Evolutionary conservation across 2,113 vertebrate species (phyloP), one percentile per base, ranked within the genome.

Genomic region (Chionis minor): DNA sequence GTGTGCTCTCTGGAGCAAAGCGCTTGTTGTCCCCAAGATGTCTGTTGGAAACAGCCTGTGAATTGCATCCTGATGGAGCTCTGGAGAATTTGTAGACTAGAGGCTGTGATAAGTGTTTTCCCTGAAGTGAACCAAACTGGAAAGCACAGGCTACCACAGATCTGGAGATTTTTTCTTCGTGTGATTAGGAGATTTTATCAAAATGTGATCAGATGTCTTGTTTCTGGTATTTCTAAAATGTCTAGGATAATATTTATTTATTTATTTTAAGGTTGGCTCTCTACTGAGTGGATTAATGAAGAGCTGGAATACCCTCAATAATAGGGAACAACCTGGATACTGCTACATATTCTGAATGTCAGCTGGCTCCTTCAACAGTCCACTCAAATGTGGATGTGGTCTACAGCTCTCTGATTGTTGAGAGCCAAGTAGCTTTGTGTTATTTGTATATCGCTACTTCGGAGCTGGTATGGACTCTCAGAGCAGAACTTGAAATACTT

Each of bases 401-500:
- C 38, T 78, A 8, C 38, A 42, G 67, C 18, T 51, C 42, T 13
- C n/a, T 74, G 56, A 33, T 4, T 67, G 74, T 19, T 1, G 8
- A 73, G 33, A 69, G 62, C 58, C 33, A 30, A 86, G n/a, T 59
- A 67, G 58, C 47, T 92, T 30, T 80, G 16, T 82, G 42, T 81
- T 81, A 13, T 81, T 92, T 87, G 28, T 63, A 0, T 55, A 63
- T 90, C 23, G 2, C 47, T 86, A 11, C 65, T 62, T 47, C 66
- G 85, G 78, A 82, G 52, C 28, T 93, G 85, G 18, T 67, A 45
- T 70, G 56, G 52, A 15, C 88, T 95, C 59, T 94, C 22, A 67
- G 56, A 87, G 56, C 65, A 55, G 22, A 91, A 63, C 90, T 93
- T 84, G 73, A 93, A 90, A 94, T 93, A n/a, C 47, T 70, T 87